These are phyloP conservation scores for Panthera tigris DNA, from an alignment of 2,113 vertebrate genomes.

Conservation along the genomic window DNA sequence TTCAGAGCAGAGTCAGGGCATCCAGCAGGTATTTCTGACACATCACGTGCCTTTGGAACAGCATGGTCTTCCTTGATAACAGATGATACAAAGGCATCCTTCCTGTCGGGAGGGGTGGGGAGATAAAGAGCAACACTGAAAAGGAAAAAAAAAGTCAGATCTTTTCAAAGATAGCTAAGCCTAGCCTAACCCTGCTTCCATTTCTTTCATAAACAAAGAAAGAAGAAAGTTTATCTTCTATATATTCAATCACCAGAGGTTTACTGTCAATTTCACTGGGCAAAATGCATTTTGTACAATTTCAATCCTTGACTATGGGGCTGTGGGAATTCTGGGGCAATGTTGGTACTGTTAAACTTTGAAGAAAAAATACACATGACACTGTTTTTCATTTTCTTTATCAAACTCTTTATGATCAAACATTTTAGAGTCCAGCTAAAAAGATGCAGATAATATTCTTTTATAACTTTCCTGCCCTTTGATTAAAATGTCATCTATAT, in stretches of 20 bases:
- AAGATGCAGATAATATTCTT: slow-evolving; percentile 32
- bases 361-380: neutral
- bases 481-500: slow-evolving; percentile 8
- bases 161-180: slow-evolving; percentile 28
- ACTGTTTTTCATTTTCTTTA: neutral
- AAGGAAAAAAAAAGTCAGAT: slow-evolving; percentile 20
- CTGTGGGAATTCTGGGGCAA: neutral
- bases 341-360: neutral
- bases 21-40: slow-evolving; percentile 40
- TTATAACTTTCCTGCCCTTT: neutral
- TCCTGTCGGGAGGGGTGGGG: neutral
- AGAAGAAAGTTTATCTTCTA: slow-evolving; percentile 3
- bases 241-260: neutral
- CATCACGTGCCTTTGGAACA: neutral
- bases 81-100: slow-evolving; percentile 48
- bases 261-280: slow-evolving; percentile 1
- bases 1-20: neutral
- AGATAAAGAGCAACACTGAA: neutral
- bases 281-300: slow-evolving; percentile 21
- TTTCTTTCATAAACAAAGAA: slow-evolving; percentile 9
- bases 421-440: slow-evolving; percentile 22
- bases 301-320: neutral
- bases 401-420: neutral
- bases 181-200: neutral
- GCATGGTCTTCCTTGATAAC: slow-evolving; percentile 37